Conservation (phyloP, 2,888 invertebrate genomes). For the Vannuccia rotundouncinata region DNA sequence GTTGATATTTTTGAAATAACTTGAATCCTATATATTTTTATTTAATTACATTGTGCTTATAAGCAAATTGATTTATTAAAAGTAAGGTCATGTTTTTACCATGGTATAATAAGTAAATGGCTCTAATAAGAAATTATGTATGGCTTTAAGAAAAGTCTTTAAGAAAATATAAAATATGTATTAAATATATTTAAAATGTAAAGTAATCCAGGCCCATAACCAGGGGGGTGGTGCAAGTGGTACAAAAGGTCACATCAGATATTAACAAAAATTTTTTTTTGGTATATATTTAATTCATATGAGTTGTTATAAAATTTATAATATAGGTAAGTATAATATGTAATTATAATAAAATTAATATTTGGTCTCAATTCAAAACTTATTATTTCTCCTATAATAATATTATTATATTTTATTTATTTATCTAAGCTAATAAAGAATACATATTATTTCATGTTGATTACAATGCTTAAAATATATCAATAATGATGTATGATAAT, state of each 20-base stretch:
- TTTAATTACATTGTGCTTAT: too few species aligned
- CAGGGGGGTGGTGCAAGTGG: neutral
- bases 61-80: too few species aligned
- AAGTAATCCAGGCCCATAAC: neutral
- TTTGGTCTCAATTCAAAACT: neutral
- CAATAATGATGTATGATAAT: neutral
- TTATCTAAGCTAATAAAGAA: neutral
- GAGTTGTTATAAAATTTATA: neutral
- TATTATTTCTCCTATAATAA: neutral
- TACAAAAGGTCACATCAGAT: neutral
- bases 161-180: too few species aligned
- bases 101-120: too few species aligned
- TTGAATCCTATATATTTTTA: too few species aligned
- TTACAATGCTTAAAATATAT: neutral
- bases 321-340: too few species aligned
- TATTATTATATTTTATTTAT: neutral
- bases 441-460: neutral
- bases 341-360: neutral
- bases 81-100: too few species aligned
- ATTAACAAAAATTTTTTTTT: neutral
- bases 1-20: too few species aligned
- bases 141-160: too few species aligned
- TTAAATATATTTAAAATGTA: too few species aligned
- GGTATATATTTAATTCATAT: neutral
- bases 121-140: too few species aligned